A percentile compares a stretch with the other conserved stretches of the same genome.
Conservation (phyloP, 1,140 invertebrate genomes). For the Drosophila kohkoa region DNA sequence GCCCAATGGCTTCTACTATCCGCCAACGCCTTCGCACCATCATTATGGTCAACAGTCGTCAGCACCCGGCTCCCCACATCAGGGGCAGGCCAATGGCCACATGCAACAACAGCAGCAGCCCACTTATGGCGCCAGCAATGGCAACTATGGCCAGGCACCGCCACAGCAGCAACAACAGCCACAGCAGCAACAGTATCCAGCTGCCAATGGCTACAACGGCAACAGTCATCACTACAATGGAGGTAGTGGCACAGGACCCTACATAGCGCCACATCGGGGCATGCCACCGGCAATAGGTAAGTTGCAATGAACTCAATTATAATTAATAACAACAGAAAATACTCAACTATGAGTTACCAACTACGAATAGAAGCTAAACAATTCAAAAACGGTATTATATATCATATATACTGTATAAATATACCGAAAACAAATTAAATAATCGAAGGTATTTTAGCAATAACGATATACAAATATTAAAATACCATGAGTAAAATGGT, state of each 20-base stretch:
- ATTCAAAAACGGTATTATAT: too few relatives aligned
- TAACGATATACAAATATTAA: too few relatives aligned
- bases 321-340: too few relatives aligned
- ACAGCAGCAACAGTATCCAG: slow-evolving; percentile 54
- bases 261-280: slow-evolving; percentile 85
- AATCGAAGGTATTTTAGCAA: too few relatives aligned
- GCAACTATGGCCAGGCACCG: slow-evolving; percentile 73
- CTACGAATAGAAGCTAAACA: too few relatives aligned
- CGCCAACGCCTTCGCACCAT: slow-evolving; percentile 85
- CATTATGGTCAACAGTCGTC: slow-evolving; percentile 77
- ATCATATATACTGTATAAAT: too few relatives aligned
- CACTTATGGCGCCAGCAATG: slow-evolving; percentile 62
- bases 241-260: slow-evolving; percentile 84
- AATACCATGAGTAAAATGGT: too few relatives aligned
- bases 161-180: slow-evolving; percentile 55
- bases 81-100: slow-evolving; percentile 50
- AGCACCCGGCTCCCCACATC: slow-evolving; percentile 76
- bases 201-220: slow-evolving; percentile 76
- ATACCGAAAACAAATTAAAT: neutral
- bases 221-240: slow-evolving; percentile 82
- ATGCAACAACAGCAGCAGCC: slow-evolving; percentile 72
- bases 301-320: neutral
- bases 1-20: slow-evolving; percentile 83
- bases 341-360: too few relatives aligned
- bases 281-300: slow-evolving; percentile 81